Evolutionary conservation across 1,140 invertebrate genomes (phyloP).

Genomic region (Solenopsis invicta): DNA sequence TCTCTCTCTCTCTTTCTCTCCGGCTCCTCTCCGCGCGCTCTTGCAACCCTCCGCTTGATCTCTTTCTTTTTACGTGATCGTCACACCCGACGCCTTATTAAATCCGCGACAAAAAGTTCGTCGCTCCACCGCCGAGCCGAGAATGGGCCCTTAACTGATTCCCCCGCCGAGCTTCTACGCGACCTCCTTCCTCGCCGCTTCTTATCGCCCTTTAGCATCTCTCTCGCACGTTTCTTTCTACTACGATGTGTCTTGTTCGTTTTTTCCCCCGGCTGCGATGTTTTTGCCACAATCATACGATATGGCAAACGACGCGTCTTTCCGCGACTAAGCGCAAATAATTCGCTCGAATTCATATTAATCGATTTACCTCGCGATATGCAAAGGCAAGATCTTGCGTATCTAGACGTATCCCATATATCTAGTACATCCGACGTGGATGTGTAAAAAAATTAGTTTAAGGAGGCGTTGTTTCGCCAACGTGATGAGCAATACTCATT

Average conservation of each 20-base stretch:
- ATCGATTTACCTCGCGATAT: neutral
- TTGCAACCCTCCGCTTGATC: constrained; percentile 28
- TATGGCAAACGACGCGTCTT: neutral
- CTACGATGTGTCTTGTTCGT: constrained; percentile 21
- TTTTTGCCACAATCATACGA: constrained; percentile 28
- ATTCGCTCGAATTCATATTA: constrained; percentile 12
- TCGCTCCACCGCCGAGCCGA: constrained; percentile 31
- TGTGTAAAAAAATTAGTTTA: neutral
- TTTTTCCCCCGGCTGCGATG: neutral
- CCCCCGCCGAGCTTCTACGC: constrained; percentile 26
- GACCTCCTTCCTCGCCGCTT: constrained; percentile 52
- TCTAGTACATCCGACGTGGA: neutral
- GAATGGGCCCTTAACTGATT: constrained; percentile 60
- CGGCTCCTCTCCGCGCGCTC: constrained; percentile 34
- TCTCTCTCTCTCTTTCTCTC: neutral
- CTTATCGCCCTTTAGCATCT: constrained; percentile 12
- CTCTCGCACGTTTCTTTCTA: constrained; percentile 15
- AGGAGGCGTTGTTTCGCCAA: neutral
- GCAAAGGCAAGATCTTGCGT: neutral
- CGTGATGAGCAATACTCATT: constrained; percentile 26
- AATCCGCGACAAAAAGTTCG: constrained; percentile 75
- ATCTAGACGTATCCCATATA: neutral
- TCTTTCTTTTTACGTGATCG: constrained; percentile 72
- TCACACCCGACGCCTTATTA: constrained; percentile 78
- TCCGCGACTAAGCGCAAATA: neutral